Conservation (phyloP, 2,797 vertebrate genomes). For the Typhlichthys subterraneus region DNA sequence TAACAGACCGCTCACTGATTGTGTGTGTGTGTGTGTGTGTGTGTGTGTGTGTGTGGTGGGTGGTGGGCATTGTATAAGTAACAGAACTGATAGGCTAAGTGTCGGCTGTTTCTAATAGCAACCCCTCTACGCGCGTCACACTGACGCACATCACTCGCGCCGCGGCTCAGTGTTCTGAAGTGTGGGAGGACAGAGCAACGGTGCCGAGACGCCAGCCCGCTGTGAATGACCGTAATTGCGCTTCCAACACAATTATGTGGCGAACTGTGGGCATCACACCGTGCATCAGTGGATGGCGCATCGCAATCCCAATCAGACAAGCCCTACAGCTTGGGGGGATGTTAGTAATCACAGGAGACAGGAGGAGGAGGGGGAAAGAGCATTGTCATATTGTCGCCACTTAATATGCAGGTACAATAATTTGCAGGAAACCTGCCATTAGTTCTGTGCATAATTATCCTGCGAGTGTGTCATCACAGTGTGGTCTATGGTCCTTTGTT, state of each 20-base stretch:
- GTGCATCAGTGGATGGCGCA: constrained; percentile 36
- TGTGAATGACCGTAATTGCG: constrained; percentile 80
- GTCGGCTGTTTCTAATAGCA: constrained; percentile 63
- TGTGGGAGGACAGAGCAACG: constrained; percentile 76
- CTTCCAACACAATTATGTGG: constrained; percentile 65
- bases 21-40: constrained; percentile 46
- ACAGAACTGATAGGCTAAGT: constrained; percentile 53
- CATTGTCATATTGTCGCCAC: constrained; percentile 6
- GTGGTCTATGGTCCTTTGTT: constrained; percentile 18
- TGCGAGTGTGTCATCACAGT: constrained; percentile 9
- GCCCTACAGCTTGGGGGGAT: constrained; percentile 6
- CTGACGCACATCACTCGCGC: constrained; percentile 70
- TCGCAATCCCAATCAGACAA: constrained; percentile 53
- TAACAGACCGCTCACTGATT: constrained; percentile 25
- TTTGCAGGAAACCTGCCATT: background rate
- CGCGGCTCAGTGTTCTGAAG: constrained; percentile 53
- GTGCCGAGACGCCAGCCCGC: constrained; percentile 68
- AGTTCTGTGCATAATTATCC: constrained; percentile 12
- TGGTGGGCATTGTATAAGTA: constrained; percentile 50
- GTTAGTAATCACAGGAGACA: background rate
- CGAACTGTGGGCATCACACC: constrained; percentile 48
- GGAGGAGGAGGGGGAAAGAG: background rate
- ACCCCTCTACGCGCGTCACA: constrained; percentile 74
- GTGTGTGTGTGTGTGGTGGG: constrained; percentile 43
- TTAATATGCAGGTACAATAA: constrained; percentile 46